phyloP scores from a whole-genome alignment of 2,113 vertebrate genomes.

The Euleptes europaea region DNA sequence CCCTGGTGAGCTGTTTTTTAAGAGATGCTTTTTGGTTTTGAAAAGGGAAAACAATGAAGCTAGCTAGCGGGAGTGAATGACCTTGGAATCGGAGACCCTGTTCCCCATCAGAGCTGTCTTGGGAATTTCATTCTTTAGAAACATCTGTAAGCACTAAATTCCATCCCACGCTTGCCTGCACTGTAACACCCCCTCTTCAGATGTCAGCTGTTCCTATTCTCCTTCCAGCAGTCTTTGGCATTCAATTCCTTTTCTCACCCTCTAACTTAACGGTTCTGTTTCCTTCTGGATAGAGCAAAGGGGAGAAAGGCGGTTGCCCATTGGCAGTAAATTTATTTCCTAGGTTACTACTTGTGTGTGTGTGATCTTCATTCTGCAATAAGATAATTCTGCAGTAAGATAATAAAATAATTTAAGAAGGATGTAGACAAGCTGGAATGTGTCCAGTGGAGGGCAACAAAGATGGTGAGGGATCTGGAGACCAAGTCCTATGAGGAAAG shows the following conservation, averaged over 20 bases:
- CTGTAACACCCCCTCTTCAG: slow-evolving; percentile 37
- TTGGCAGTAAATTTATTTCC: slow-evolving; percentile 34
- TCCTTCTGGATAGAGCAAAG: slow-evolving; percentile 32
- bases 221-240: not conserved
- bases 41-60: slow-evolving; percentile 39
- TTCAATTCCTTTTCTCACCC: not conserved
- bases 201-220: slow-evolving; percentile 41
- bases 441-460: too few relatives aligned
- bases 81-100: slow-evolving; percentile 54
- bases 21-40: not conserved
- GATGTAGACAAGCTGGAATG: too few relatives aligned
- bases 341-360: slow-evolving; percentile 42
- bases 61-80: slow-evolving; percentile 23
- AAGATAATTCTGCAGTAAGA: too few relatives aligned
- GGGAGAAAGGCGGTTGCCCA: not conserved
- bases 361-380: slow-evolving; percentile 57
- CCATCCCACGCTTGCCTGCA: slow-evolving; percentile 32
- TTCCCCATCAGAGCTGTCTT: slow-evolving; percentile 43
- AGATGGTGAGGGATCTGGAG: too few relatives aligned
- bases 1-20: not conserved
- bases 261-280: slow-evolving; percentile 14
- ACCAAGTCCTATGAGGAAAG: too few relatives aligned
- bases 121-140: slow-evolving; percentile 44
- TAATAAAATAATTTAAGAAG: too few relatives aligned
- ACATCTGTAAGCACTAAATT: slow-evolving; percentile 54